Base-by-base conservation (phyloP, 2,888 invertebrate genomes). In the Schrankia costaestrigalis region DNA sequence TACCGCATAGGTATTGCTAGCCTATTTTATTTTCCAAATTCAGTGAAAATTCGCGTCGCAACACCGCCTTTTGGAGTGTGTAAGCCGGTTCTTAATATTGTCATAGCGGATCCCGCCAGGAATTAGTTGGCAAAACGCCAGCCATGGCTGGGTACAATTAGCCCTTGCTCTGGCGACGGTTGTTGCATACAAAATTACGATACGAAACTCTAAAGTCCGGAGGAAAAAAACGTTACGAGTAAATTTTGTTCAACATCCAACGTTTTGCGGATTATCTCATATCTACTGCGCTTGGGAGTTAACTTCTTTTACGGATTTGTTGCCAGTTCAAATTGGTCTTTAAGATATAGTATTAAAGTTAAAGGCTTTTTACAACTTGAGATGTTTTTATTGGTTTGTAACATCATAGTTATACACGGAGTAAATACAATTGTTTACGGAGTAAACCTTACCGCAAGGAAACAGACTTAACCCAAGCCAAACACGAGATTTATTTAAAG, bases 91-190 rank as follows among this genome's bases (percentile, higher is more conserved):
- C 39, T 52, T 59, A 56, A 43, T 51, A 46, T 44, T 52, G 43
- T 48, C 48, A 46, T 42, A 46, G 39, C 14, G 6, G 26, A 46
- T 44, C 28, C 46, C 34, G 31, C 35, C 35, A 46, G 47, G 43
- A 61, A 55, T 52, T 50, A 55, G 35, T 46, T 58, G 59, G 62
- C 40, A 3, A 18, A 10, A 4, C 11, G 48, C 58, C 58, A 61
- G 44, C 46, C 38, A 38, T 22, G 36, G 46, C 50, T 34, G 27
- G 58, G 37, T 41, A 48, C 57, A 58, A 59, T 59, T 59, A 59
- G 58, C 58, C 52, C 37, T 44, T 43, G 45, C 52, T 46, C 41
- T 41, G 17, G 21, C 36, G 23, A 38, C 60, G 41, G 17, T 17
- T 46, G 42, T 53, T 46, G 49, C 46, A 50, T 56, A 56, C 45